Conservation (phyloP, 2,113 vertebrate species). For the Tetrao urogallus region DNA sequence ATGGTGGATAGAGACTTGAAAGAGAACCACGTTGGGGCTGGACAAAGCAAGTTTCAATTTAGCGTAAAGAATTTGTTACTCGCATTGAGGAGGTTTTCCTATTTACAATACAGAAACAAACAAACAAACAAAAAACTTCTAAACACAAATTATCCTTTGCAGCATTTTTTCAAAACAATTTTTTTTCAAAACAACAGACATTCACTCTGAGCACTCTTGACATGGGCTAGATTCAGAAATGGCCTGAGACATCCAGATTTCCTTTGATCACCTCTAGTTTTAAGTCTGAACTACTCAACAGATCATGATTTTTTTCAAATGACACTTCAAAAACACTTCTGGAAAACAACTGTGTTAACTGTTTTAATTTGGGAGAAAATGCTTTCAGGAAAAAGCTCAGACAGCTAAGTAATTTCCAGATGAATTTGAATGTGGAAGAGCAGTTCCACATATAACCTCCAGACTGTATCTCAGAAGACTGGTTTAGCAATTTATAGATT, state of each 20-base stretch:
- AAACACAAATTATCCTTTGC: background rate
- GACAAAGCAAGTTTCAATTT: background rate
- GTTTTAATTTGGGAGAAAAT: background rate
- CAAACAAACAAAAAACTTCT: background rate
- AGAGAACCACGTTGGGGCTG: rapidly evolving
- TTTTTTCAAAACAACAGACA: background rate
- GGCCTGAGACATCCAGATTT: background rate
- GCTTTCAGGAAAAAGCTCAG: background rate
- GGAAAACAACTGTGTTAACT: background rate
- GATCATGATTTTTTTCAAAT: background rate
- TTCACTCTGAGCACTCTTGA: background rate
- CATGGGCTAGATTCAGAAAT: background rate
- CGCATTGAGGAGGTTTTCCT: background rate
- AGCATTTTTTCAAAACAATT: too few species aligned
- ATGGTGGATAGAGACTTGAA: rapidly evolving
- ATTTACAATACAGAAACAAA: background rate
- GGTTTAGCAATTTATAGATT: background rate
- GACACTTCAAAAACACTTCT: background rate
- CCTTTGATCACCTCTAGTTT: background rate
- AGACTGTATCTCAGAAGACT: background rate
- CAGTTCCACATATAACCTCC: background rate
- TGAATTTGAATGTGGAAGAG: background rate
- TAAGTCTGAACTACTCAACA: background rate
- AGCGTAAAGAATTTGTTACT: background rate
- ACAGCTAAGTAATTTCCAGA: background rate